A percentile compares a stretch with the other conserved stretches of the same genome.
These are phyloP conservation scores for Xestia sexstrigata DNA, from an alignment of 2,888 invertebrate genomes.

Conservation along the genomic window DNA sequence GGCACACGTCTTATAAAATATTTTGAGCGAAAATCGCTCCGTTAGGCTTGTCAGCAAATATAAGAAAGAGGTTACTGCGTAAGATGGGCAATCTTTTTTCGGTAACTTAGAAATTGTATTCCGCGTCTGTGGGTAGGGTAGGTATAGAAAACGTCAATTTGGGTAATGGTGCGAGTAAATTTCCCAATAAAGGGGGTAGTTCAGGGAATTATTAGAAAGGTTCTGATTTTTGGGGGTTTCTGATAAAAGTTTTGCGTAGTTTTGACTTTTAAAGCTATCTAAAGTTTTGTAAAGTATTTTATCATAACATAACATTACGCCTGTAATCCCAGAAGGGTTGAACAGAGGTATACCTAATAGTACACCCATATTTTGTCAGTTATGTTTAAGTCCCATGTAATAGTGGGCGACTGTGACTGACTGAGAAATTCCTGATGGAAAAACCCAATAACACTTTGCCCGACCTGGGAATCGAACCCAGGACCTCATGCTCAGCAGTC, in stretches of 20 bases:
- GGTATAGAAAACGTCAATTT: constrained; percentile 10
- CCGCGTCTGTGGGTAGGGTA: background rate
- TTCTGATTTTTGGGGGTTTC: background rate
- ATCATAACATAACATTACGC: background rate
- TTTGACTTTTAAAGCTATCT: background rate
- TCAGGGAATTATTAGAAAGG: background rate
- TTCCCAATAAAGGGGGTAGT: background rate
- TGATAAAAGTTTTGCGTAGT: background rate
- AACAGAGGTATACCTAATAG: background rate
- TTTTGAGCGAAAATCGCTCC: constrained; percentile 10
- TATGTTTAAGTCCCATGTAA: no score
- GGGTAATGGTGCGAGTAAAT: constrained; percentile 24
- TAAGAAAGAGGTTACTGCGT: background rate
- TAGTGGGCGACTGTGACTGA: no score
- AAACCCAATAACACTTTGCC: no score
- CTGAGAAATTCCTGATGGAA: no score
- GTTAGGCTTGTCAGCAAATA: constrained; percentile 30
- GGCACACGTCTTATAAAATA: constrained; percentile 16
- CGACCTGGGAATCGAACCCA: no score
- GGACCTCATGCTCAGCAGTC: no score
- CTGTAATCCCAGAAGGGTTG: background rate
- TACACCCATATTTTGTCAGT: no score
- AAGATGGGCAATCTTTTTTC: constrained; percentile 16
- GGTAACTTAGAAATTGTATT: constrained; percentile 7
- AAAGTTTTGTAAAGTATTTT: background rate